Conservation (phyloP, 2,797 vertebrate genomes). For the Florisuga fusca region DNA sequence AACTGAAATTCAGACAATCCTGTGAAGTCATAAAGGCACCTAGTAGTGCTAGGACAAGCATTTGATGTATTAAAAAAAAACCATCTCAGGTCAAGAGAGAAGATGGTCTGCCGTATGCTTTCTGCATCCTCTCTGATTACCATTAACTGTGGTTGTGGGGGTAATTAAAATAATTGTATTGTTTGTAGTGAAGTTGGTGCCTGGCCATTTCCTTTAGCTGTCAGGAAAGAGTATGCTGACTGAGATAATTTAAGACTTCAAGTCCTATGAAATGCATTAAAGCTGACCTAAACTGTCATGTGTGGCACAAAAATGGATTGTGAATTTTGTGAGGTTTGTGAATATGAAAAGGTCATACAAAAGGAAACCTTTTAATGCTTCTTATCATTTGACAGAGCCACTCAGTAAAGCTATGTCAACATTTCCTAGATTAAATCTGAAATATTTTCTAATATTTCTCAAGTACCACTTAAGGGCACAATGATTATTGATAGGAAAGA, state of each 20-base stretch:
- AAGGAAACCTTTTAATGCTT: constrained; percentile 13
- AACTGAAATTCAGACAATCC: constrained; percentile 15
- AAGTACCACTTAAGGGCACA: neutral
- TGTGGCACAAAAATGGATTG: neutral
- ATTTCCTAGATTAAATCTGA: neutral
- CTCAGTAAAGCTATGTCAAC: neutral
- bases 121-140: neutral
- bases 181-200: neutral
- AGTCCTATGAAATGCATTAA: constrained; percentile 31
- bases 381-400: neutral
- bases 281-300: constrained; percentile 20
- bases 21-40: constrained; percentile 28
- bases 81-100: constrained; percentile 20
- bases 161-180: constrained; percentile 13
- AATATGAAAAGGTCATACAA: constrained; percentile 3
- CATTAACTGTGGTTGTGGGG: neutral
- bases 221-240: constrained; percentile 4
- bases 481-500: neutral
- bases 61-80: constrained; percentile 15
- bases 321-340: neutral
- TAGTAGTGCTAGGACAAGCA: neutral
- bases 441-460: constrained; percentile 1
- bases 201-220: constrained; percentile 16
- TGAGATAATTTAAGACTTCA: constrained; percentile 24
- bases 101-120: neutral